Evolutionary conservation across 2,888 invertebrate genomes (phyloP).

Genomic region (Psococerastis gibbosa): DNA sequence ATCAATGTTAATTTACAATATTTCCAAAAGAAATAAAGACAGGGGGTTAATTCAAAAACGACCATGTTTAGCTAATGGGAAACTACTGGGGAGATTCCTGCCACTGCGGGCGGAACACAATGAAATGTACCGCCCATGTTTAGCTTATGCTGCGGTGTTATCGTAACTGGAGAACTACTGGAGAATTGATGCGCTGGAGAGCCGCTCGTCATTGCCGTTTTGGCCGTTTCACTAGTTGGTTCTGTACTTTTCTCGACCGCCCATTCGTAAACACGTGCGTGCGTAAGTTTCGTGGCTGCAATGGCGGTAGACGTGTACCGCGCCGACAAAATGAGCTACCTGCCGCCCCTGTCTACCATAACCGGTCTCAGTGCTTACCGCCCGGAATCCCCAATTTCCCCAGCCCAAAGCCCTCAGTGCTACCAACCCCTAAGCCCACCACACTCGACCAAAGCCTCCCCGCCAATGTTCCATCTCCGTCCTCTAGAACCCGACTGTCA

Average conservation of each 20-base stretch:
- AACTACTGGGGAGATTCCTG: background rate
- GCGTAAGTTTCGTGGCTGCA: background rate
- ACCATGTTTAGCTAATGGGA: background rate
- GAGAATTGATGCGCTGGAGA: background rate
- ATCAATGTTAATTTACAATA: background rate
- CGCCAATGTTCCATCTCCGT: slow-evolving; percentile 1
- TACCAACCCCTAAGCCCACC: slow-evolving; percentile 5
- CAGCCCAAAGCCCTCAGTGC: slow-evolving; percentile 1
- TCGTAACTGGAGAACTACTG: background rate
- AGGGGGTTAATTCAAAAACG: background rate
- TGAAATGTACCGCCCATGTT: background rate
- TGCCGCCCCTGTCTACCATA: slow-evolving; percentile 6
- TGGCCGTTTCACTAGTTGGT: background rate
- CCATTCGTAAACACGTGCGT: background rate
- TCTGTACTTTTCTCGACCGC: background rate
- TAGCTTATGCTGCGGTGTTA: background rate
- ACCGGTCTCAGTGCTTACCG: background rate
- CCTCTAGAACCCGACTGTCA: slow-evolving; percentile 18
- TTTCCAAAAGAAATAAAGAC: background rate
- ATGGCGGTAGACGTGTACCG: slow-evolving; percentile 2
- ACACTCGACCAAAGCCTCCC: slow-evolving; percentile 3
- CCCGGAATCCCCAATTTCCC: background rate
- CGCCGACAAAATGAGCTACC: slow-evolving; percentile 5
- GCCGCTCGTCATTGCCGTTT: background rate
- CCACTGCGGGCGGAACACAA: background rate